phyloP scores from a whole-genome alignment of 35 echinoderm and acorn worm species.

The Nesometra sesokonis region DNA sequence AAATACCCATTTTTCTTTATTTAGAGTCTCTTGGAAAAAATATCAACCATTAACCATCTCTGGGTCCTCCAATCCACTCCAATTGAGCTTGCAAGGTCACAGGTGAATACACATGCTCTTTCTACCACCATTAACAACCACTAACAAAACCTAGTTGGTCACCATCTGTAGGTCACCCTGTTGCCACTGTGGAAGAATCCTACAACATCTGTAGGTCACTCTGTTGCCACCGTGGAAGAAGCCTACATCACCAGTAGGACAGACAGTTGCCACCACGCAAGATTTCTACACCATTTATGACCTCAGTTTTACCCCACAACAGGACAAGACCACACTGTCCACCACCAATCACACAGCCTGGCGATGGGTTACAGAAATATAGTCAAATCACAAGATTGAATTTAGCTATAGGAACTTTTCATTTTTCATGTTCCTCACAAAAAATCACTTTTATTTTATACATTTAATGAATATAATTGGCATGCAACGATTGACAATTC shows the following conservation, averaged over 20 bases:
- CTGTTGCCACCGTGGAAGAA: too few relatives aligned
- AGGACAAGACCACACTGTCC: background rate
- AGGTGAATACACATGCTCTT: background rate
- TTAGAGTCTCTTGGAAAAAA: background rate
- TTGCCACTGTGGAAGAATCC: too few relatives aligned
- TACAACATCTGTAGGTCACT: too few relatives aligned
- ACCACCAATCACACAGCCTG: background rate
- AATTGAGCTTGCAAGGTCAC: background rate
- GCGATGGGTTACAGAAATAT: background rate
- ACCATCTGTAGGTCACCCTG: background rate
- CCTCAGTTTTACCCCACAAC: background rate
- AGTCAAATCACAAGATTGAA: background rate
- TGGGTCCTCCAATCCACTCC: background rate
- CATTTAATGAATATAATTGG: too few relatives aligned
- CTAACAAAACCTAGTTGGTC: background rate
- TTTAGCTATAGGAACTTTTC: too few relatives aligned
- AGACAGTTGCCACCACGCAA: too few relatives aligned
- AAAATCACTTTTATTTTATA: too few relatives aligned
- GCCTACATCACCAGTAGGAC: too few relatives aligned
- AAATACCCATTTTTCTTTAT: background rate
- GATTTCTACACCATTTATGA: too few relatives aligned
- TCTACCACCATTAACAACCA: background rate
- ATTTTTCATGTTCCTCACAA: too few relatives aligned
- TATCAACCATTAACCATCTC: background rate
- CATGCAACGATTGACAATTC: too few relatives aligned